Percentiles rank a stretch among this genome's conserved stretches.
These are phyloP conservation scores for Chionoecetes opilio DNA, from an alignment of 1,140 invertebrate genomes.

Conservation along the genomic window DNA sequence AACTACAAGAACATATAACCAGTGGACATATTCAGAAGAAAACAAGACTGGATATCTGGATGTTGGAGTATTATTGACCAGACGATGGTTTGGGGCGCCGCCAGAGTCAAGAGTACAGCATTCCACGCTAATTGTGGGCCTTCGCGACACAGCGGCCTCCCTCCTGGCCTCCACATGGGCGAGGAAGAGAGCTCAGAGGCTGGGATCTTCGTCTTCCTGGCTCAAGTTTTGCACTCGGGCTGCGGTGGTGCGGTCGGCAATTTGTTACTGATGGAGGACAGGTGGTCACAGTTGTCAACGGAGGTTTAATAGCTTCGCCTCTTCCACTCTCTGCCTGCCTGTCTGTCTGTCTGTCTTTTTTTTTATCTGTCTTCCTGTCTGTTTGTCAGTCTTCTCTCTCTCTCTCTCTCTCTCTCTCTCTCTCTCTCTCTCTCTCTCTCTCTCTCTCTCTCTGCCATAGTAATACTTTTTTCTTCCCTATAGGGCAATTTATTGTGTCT, in stretches of 20 bases:
- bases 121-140: conserved; percentile 60
- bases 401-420: conserved; percentile 37
- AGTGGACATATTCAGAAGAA: background rate
- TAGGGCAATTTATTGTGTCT: no score
- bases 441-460: background rate
- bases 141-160: background rate
- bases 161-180: background rate
- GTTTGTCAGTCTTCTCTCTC: conserved; percentile 33
- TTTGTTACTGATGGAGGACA: conserved; percentile 54
- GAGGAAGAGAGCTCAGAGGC: no score
- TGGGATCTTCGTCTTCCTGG: no score
- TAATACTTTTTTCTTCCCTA: background rate
- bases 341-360: background rate
- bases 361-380: background rate
- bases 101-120: conserved; percentile 51
- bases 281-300: conserved; percentile 58
- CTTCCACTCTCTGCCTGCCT: background rate
- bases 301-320: conserved; percentile 55
- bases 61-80: background rate
- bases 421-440: no score
- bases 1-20: background rate
- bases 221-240: no score
- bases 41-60: conserved; percentile 30
- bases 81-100: background rate
- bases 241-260: background rate